Base-by-base conservation (phyloP, 2,797 vertebrate genomes). In the Lepilemur ruficaudatus region DNA sequence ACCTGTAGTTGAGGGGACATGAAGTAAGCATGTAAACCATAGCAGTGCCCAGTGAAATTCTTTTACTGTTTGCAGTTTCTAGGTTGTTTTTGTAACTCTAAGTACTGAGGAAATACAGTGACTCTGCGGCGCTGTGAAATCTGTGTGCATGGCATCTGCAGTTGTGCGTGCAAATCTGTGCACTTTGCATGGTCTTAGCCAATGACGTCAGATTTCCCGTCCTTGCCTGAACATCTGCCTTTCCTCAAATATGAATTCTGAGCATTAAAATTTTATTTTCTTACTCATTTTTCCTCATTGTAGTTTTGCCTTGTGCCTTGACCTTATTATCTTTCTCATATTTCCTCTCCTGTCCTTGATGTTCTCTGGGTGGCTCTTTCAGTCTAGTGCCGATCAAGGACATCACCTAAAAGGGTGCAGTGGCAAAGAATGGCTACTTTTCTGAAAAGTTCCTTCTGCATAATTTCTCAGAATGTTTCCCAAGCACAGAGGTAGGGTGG, bases 111-210 rank as follows among this genome's bases (percentile, higher is more conserved):
- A 7, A 43, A 63, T 43, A 70, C 3, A 25, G n/a, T 38, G 50
- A 50, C 4, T 43, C 2, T 43, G 17, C 48, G 11, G 28, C 6
- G 7, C 10, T 3, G 8, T 52, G 43, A 38, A 72, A 50, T 30
- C 18, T 52, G 0, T n/a, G 3, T 72, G 8, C 0, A 1, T 4
- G 32, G 11, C 2, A 8, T 70, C 35, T 65, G 43, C 13, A 48
- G 41, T 9, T 63, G n/a, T 59, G 17, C 25, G 4, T 28, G 1
- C 10, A 59, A 81, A 55, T 52, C 15, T 55, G 12, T 65, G 35
- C 23, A 6, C 11, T 13, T 55, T 41, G n/a, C 38, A 38, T 65
- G 70, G 30, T 41, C 75, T 55, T 86, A 11, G 57, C 23, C 28
- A 46, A 50, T 43, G 52, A 11, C 46, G 76, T 84, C 17, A 30